phyloP scores from a whole-genome alignment of 2,888 invertebrate genomes.

The Harpalus rubripes region DNA sequence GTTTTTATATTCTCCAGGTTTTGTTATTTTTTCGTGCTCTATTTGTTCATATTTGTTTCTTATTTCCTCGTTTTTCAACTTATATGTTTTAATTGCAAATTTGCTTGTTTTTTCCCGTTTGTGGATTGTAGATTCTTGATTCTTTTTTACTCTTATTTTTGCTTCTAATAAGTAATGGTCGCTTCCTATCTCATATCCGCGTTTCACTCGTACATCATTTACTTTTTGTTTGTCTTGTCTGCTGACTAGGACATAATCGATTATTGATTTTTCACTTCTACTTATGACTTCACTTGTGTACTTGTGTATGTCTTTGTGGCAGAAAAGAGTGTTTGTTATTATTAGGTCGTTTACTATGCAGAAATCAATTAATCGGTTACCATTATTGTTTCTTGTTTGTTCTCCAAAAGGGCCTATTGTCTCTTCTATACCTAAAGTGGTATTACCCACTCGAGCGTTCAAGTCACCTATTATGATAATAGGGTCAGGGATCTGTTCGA shows the following conservation, averaged over 20 bases:
- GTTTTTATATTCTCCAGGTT: background rate
- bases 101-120: no score
- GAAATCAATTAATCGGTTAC: background rate
- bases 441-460: no score
- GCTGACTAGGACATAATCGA: background rate
- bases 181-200: background rate
- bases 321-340: background rate
- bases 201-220: constrained; percentile 1
- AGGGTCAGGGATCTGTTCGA: no score
- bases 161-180: background rate
- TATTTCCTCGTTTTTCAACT: background rate
- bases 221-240: background rate
- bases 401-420: background rate
- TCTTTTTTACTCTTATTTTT: background rate
- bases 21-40: background rate
- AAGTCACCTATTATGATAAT: no score
- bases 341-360: background rate
- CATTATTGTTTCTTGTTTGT: background rate
- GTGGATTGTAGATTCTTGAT: no score
- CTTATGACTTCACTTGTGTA: background rate
- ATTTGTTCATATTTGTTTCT: background rate
- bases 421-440: background rate
- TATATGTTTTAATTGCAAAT: background rate
- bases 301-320: background rate
- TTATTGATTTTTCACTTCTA: background rate